Percentiles rank a stretch among this genome's conserved stretches.
These are phyloP conservation scores for Atherinosoma microstoma DNA, from an alignment of 2,797 vertebrate species.

Conservation along the genomic window DNA sequence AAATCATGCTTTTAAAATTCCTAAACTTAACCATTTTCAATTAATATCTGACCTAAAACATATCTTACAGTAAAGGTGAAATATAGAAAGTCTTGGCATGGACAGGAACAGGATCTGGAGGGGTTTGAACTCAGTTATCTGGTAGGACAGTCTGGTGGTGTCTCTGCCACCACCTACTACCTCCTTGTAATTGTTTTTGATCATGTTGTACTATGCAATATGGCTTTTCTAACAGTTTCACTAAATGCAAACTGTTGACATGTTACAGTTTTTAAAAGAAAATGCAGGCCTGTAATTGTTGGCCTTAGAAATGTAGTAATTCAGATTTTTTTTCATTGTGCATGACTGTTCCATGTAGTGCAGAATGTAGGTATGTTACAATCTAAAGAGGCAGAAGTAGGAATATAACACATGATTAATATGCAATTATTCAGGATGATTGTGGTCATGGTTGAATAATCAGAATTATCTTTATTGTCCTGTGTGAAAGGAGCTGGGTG, in stretches of 20 bases:
- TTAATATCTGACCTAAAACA: neutral
- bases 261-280: neutral
- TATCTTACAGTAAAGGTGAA: neutral
- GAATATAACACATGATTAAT: neutral
- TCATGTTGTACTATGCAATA: no score
- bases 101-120: neutral
- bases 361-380: neutral
- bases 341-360: neutral
- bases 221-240: neutral
- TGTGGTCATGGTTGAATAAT: neutral
- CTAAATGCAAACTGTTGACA: neutral
- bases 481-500: neutral
- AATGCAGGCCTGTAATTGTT: neutral
- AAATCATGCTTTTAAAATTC: neutral
- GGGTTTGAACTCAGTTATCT: neutral
- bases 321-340: neutral
- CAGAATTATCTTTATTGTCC: neutral
- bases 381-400: neutral
- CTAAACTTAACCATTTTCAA: neutral
- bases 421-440: neutral
- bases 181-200: no score
- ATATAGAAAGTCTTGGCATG: neutral
- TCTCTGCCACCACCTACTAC: neutral
- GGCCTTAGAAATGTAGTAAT: neutral
- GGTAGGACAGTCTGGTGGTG: neutral